phyloP scores from a whole-genome alignment of 2,113 vertebrate species.

The Zootoca vivipara region DNA sequence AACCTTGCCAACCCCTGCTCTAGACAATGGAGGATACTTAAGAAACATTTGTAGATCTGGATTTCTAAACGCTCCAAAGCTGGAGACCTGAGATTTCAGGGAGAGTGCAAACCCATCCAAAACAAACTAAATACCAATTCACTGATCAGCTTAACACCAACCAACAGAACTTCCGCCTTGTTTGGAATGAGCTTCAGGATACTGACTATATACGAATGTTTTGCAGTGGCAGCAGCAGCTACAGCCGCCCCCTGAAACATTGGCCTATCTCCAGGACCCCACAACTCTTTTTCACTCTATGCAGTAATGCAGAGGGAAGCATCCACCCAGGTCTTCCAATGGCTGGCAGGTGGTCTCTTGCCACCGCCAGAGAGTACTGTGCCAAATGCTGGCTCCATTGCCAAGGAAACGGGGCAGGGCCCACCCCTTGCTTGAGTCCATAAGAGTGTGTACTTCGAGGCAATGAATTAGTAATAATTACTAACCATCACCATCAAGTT shows the following conservation, averaged over 20 bases:
- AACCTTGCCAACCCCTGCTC: no score
- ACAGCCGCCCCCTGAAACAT: no score
- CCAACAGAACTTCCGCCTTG: no score
- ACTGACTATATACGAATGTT: no score
- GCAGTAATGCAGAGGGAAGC: not conserved
- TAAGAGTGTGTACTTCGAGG: not conserved
- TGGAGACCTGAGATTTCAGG: not conserved
- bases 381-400: not conserved
- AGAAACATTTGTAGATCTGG: not conserved
- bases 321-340: not conserved
- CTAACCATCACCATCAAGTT: no score
- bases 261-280: no score
- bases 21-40: not conserved
- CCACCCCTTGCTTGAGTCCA: not conserved
- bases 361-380: not conserved
- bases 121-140: not conserved
- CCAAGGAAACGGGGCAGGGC: not conserved
- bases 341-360: no score
- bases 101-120: not conserved
- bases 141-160: not conserved
- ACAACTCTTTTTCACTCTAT: not conserved
- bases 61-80: not conserved
- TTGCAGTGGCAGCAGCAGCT: no score
- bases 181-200: no score
- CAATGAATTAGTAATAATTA: no score